phyloP scores from a whole-genome alignment of 1,140 invertebrate genomes.

The Cepaea nemoralis region DNA sequence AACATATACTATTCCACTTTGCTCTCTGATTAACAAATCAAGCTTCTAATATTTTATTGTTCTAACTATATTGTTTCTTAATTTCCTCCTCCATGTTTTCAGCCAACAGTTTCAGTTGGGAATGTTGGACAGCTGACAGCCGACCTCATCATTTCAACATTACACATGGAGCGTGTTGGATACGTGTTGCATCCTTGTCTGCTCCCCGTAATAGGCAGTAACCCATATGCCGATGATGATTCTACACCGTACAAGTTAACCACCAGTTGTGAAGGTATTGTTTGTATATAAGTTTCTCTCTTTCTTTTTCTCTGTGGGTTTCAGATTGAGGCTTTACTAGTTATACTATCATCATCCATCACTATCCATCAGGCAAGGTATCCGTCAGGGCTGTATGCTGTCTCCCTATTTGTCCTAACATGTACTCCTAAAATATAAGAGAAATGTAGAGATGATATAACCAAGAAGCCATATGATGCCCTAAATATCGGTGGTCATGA shows the following conservation, averaged over 20 bases:
- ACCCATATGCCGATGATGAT: slow-evolving; percentile 78
- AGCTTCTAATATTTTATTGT: background rate
- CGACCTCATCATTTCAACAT: slow-evolving; percentile 81
- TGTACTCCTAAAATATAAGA: too few relatives aligned
- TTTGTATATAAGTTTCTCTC: too few relatives aligned
- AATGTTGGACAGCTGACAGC: slow-evolving; percentile 84
- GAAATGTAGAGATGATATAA: too few relatives aligned
- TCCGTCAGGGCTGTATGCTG: too few relatives aligned
- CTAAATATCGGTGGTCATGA: too few relatives aligned
- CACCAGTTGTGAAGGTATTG: slow-evolving; percentile 65
- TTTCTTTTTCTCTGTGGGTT: too few relatives aligned
- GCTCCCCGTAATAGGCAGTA: slow-evolving; percentile 79
- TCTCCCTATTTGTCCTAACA: too few relatives aligned
- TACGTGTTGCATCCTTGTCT: slow-evolving; percentile 78
- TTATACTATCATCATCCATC: too few relatives aligned
- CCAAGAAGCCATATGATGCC: too few relatives aligned
- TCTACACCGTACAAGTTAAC: slow-evolving; percentile 73
- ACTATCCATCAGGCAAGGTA: too few relatives aligned
- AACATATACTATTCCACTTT: background rate
- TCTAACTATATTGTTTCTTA: background rate
- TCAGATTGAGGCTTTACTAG: too few relatives aligned
- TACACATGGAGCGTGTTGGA: slow-evolving; percentile 77
- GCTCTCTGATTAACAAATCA: background rate
- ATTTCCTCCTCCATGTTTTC: background rate
- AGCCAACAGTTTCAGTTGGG: slow-evolving; percentile 84